A percentile compares a stretch with the other conserved stretches of the same genome.
Evolutionary conservation across 2,113 vertebrate genomes (phyloP).

Genomic region (Apeltes quadracus): DNA sequence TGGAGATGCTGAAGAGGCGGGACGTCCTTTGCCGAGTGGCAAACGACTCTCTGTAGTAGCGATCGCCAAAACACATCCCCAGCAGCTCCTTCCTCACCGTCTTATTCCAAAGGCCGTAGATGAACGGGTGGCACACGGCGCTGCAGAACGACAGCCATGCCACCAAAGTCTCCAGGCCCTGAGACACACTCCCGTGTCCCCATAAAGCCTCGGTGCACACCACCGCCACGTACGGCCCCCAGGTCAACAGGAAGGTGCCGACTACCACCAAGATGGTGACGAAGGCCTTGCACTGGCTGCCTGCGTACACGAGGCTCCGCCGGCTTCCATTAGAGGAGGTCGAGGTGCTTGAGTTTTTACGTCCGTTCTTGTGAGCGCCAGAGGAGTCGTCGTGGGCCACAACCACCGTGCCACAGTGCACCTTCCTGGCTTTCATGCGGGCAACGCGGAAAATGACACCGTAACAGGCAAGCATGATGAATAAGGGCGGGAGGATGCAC

Average conservation of each 20-base stretch:
- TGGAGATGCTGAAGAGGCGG: slow-evolving; percentile 96
- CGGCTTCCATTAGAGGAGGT: slow-evolving; percentile 92
- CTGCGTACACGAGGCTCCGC: slow-evolving; percentile 90
- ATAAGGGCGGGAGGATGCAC: slow-evolving; percentile 89
- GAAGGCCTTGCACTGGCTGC: slow-evolving; percentile 97
- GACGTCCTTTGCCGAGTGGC: slow-evolving; percentile 89
- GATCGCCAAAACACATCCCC: slow-evolving; percentile 95
- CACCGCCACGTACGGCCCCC: slow-evolving; percentile 94
- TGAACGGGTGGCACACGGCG: slow-evolving; percentile 92
- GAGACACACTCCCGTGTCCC: slow-evolving; percentile 90
- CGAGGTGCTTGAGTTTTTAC: slow-evolving; percentile 96
- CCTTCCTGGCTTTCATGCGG: slow-evolving; percentile 94
- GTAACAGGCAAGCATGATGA: slow-evolving; percentile 92
- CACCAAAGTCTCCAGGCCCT: slow-evolving; percentile 90
- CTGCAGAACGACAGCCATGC: slow-evolving; percentile 96
- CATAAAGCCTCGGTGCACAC: slow-evolving; percentile 92
- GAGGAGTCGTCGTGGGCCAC: slow-evolving; percentile 81
- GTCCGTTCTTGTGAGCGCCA: slow-evolving; percentile 80
- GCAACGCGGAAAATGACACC: slow-evolving; percentile 97
- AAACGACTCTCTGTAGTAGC: slow-evolving; percentile 93
- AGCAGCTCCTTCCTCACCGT: slow-evolving; percentile 96
- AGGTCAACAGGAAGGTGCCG: slow-evolving; percentile 91
- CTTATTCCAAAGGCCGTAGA: slow-evolving; percentile 99
- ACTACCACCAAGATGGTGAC: slow-evolving; percentile 95
- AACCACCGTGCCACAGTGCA: slow-evolving; percentile 90